Evolutionary conservation across 2,888 invertebrate genomes (phyloP), one percentile per base, ranked within the genome.

Genomic region (Meandrusa payeni): DNA sequence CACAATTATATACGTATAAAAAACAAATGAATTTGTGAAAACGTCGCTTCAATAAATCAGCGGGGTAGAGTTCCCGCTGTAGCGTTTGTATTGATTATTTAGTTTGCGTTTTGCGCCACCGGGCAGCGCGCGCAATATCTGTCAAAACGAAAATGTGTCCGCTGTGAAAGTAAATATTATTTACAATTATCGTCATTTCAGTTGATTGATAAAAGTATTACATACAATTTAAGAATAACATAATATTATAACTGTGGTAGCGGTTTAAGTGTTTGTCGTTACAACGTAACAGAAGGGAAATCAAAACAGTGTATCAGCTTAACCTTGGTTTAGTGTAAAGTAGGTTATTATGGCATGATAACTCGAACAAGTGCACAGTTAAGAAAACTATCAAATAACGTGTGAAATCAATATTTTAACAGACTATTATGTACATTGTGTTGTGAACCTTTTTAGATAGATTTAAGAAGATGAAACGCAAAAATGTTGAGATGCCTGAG

Each of bases 401-500:
- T 7, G 2, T 17, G 5, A 1, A 2, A 6, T 6, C 10, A 31
- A 19, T 28, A 10, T 9, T 4, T 6, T 29, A 26, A 41, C 1
- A 6, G 4, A 7, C 6, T 23, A 15, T 17, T 4, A 11, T n/a
- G n/a, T n/a, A n/a, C n/a, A n/a, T n/a, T n/a, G n/a, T n/a, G n/a
- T n/a, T n/a, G n/a, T 2, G 12, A 3, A 27, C 9, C 4, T 27
- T 27, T 32, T 19, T 20, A n/a, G 4, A 1, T 5, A 20, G 2
- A 20, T 11, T 34, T 42, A 45, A 57, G 45, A 80, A 61, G 56
- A 83, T 85, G 83, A 61, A 50, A 59, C 54, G 54, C 60, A 59
- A 80, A 69, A 55, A 87, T 87, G 85, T 64, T 69, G 71, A 74
- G 64, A 76, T 87, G 86, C 61, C 56, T 81, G 51, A 70, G 76